Evolutionary conservation across 2,888 invertebrate genomes (phyloP).

Genomic region (Nasonovia ribisnigri): DNA sequence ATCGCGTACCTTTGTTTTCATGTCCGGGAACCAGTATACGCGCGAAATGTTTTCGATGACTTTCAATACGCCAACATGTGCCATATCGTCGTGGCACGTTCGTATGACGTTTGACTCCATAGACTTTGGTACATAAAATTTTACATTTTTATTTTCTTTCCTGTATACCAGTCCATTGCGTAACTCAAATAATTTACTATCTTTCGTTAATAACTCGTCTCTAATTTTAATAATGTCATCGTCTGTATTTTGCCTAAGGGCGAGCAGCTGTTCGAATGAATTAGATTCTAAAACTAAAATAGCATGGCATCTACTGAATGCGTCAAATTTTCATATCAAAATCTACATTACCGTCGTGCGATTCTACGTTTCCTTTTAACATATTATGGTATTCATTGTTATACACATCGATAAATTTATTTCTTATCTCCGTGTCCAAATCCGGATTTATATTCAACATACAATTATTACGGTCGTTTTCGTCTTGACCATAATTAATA

Average conservation of each 20-base stretch:
- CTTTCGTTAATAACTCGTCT: not conserved
- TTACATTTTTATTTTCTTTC: not conserved
- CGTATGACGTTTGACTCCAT: not conserved
- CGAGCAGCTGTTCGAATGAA: conserved; percentile 67
- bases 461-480: too few relatives aligned
- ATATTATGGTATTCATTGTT: too few relatives aligned
- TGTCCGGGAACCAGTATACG: not conserved
- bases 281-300: conserved; percentile 67
- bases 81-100: not conserved
- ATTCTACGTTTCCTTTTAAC: too few relatives aligned
- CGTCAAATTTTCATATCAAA: conserved; percentile 66
- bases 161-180: not conserved
- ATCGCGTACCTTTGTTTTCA: not conserved
- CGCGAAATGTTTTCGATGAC: not conserved
- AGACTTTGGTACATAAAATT: not conserved
- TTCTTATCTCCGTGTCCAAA: too few relatives aligned
- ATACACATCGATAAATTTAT: too few relatives aligned
- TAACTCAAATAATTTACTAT: not conserved
- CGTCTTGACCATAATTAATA: too few relatives aligned
- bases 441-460: too few relatives aligned
- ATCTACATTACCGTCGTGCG: not conserved
- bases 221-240: not conserved
- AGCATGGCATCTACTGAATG: conserved; percentile 67
- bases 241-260: conserved; percentile 42
- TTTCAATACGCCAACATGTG: not conserved